Evolutionary conservation across 2,797 vertebrate genomes (phyloP).

Genomic region (Poecilia picta): DNA sequence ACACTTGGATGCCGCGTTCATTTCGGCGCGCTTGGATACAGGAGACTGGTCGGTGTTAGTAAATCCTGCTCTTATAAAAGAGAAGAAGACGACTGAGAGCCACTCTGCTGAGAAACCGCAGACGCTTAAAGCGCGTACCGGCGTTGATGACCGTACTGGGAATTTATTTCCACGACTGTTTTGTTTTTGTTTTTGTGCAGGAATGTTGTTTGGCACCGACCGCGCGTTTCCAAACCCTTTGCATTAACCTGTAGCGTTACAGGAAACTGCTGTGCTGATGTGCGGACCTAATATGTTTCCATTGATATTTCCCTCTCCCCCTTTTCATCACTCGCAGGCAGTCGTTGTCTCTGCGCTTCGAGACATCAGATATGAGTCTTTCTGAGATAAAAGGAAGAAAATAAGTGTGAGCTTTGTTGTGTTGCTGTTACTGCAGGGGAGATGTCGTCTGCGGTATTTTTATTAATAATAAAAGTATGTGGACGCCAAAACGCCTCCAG

Average conservation of each 20-base stretch:
- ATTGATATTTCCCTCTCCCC: neutral
- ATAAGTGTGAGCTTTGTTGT: neutral
- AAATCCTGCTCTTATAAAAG: slow-evolving; percentile 49
- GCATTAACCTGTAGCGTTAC: neutral
- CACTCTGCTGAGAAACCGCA: neutral
- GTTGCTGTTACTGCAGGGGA: slow-evolving; percentile 35
- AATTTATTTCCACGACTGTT: slow-evolving; percentile 15
- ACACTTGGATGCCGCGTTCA: slow-evolving; percentile 13
- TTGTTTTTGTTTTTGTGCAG: neutral
- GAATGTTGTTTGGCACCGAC: neutral
- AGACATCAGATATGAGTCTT: neutral
- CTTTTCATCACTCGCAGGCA: neutral
- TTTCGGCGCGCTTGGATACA: slow-evolving; percentile 55
- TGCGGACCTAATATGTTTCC: neutral
- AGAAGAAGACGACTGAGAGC: slow-evolving; percentile 18
- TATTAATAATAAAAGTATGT: slow-evolving; percentile 72
- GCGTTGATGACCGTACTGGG: neutral
- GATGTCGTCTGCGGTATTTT: slow-evolving; percentile 35
- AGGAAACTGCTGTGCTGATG: neutral
- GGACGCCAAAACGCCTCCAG: slow-evolving; percentile 48
- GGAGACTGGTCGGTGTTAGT: slow-evolving; percentile 8
- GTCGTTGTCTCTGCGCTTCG: slow-evolving; percentile 24
- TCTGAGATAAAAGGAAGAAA: neutral
- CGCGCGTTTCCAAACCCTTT: neutral
- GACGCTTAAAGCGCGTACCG: slow-evolving; percentile 22